phyloP scores from a whole-genome alignment of 2,797 vertebrate species.

The Ateles fusciceps region DNA sequence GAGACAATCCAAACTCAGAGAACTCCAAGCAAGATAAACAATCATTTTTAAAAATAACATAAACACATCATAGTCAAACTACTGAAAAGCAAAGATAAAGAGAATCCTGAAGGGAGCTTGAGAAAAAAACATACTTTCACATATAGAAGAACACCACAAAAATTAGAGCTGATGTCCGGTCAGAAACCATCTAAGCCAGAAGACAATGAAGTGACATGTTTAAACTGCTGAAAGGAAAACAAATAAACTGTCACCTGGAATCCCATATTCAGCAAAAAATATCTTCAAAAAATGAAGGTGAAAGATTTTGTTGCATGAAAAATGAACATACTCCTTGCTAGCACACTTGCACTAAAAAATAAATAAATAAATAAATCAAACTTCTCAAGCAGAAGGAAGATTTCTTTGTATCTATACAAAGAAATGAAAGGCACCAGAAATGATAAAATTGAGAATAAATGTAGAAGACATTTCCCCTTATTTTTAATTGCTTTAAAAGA shows the following conservation, averaged over 20 bases:
- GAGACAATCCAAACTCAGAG: not conserved
- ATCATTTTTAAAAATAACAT: not conserved
- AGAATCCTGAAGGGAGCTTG: not conserved
- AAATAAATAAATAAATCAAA: not conserved
- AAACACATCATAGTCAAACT: not conserved
- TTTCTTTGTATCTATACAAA: not conserved
- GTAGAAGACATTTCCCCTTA: not conserved
- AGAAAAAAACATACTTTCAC: not conserved
- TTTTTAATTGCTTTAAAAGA: not conserved
- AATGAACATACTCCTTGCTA: not conserved
- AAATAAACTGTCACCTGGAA: not conserved
- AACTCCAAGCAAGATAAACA: not conserved
- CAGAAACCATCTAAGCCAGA: not conserved
- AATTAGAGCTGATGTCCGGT: not conserved
- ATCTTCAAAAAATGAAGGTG: not conserved
- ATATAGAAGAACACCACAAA: not conserved
- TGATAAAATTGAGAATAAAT: not conserved
- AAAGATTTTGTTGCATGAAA: not conserved
- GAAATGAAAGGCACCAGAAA: not conserved
- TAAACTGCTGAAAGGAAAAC: not conserved
- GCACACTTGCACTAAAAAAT: not conserved
- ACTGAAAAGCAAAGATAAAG: not conserved
- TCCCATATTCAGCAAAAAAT: not conserved
- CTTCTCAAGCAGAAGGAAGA: not conserved
- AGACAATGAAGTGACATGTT: not conserved